Evolutionary conservation across 2,113 vertebrate species (phyloP).

Genomic region (Amblyopsis rosae): DNA sequence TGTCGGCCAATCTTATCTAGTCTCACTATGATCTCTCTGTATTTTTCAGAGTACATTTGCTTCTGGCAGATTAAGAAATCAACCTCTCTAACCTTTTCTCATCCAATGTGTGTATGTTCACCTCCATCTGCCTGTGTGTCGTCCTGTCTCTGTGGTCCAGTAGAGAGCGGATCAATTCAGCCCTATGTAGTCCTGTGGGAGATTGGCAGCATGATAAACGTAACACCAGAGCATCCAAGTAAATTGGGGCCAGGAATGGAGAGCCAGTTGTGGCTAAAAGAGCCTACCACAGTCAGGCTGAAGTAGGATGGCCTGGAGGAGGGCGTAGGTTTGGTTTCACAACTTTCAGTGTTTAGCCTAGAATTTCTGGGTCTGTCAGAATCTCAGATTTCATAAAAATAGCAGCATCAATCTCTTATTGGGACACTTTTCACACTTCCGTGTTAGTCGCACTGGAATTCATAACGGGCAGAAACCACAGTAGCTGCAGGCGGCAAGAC

Average conservation of each 20-base stretch:
- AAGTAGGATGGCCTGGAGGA: background rate
- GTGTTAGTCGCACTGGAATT: too few species aligned
- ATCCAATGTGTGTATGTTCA: background rate
- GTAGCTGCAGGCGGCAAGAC: too few species aligned
- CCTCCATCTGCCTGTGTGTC: constrained; percentile 35
- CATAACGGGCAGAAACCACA: too few species aligned
- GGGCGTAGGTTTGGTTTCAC: background rate
- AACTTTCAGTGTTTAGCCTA: background rate
- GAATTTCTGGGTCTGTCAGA: too few species aligned
- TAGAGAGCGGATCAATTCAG: constrained; percentile 39
- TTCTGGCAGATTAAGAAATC: too few species aligned
- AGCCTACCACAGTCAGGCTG: constrained; percentile 9
- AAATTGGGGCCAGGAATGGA: constrained; percentile 21
- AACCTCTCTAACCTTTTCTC: background rate
- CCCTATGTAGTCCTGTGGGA: constrained; percentile 37
- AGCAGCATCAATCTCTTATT: too few species aligned
- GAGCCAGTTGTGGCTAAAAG: constrained; percentile 25
- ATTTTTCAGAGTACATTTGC: too few species aligned
- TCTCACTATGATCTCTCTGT: constrained; percentile 4
- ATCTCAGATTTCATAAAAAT: too few species aligned
- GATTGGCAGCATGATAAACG: constrained; percentile 39
- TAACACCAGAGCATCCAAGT: constrained; percentile 23
- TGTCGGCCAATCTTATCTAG: background rate
- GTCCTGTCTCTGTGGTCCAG: constrained; percentile 29
- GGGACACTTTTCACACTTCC: too few species aligned